These are phyloP conservation scores for Parnassius orleans DNA, from an alignment of 2,888 invertebrate genomes.

Conservation along the genomic window DNA sequence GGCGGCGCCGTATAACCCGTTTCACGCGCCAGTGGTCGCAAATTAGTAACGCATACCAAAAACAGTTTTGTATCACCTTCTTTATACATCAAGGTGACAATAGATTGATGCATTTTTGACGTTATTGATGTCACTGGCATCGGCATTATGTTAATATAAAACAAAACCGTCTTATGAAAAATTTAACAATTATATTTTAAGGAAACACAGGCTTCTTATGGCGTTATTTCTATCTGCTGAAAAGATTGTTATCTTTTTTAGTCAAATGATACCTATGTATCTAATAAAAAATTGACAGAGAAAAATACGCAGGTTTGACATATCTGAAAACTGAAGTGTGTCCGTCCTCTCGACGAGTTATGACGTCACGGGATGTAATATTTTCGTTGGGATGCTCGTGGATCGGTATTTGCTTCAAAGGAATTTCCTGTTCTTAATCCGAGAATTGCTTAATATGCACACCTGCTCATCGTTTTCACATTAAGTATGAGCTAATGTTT, in stretches of 20 bases:
- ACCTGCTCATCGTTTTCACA: slow-evolving; percentile 29
- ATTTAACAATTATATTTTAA: no score
- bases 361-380: slow-evolving; percentile 58
- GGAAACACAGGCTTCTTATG: no score
- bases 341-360: slow-evolving; percentile 33
- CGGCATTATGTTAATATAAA: background rate
- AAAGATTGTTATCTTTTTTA: no score
- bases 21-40: slow-evolving; percentile 74
- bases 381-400: slow-evolving; percentile 66
- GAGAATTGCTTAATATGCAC: slow-evolving; percentile 58
- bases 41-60: slow-evolving; percentile 54
- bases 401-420: slow-evolving; percentile 62
- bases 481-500: slow-evolving; percentile 12
- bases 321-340: slow-evolving; percentile 38
- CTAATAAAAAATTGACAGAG: no score
- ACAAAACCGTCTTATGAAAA: background rate
- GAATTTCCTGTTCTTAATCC: slow-evolving; percentile 72
- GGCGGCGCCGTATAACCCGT: slow-evolving; percentile 74
- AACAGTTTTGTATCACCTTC: slow-evolving; percentile 35
- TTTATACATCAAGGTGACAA: slow-evolving; percentile 31
- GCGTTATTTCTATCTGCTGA: no score
- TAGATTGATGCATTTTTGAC: slow-evolving; percentile 8
- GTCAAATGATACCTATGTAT: no score
- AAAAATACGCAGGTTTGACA: slow-evolving; percentile 38
- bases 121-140: slow-evolving; percentile 11